A percentile compares a stretch with the other conserved stretches of the same genome.
Conservation (phyloP, 2,113 vertebrate genomes). For the Formicarius rufipectus region DNA sequence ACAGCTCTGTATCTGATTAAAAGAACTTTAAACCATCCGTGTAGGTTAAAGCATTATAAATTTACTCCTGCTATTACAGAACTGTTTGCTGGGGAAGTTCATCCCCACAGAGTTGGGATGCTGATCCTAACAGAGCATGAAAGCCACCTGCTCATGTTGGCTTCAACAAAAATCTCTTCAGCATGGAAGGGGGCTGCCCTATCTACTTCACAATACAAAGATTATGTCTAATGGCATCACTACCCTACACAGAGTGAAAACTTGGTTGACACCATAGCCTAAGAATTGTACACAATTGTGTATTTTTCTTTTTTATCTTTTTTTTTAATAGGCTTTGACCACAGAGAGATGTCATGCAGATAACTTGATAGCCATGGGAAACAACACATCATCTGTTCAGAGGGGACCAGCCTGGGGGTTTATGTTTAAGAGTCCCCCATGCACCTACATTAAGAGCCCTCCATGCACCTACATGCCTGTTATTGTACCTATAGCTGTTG, state of each 20-base stretch:
- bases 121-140: neutral
- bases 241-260: rapidly evolving
- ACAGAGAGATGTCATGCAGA: neutral
- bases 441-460: neutral
- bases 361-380: neutral
- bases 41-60: neutral
- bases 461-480: neutral
- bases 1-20: neutral
- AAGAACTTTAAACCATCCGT: neutral
- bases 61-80: neutral
- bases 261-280: neutral
- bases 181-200: neutral
- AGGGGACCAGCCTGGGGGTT: neutral
- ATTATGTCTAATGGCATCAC: neutral
- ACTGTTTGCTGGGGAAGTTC: neutral
- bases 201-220: neutral
- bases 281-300: neutral
- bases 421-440: neutral
- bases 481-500: neutral
- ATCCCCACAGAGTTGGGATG: neutral
- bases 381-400: conserved; percentile 12
- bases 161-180: neutral
- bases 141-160: rapidly evolving
- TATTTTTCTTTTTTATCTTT: neutral
- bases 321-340: neutral